Evolutionary conservation across 2,888 invertebrate genomes (phyloP), one percentile per base, ranked within the genome.

Genomic region (Strigamia transsilvanica): DNA sequence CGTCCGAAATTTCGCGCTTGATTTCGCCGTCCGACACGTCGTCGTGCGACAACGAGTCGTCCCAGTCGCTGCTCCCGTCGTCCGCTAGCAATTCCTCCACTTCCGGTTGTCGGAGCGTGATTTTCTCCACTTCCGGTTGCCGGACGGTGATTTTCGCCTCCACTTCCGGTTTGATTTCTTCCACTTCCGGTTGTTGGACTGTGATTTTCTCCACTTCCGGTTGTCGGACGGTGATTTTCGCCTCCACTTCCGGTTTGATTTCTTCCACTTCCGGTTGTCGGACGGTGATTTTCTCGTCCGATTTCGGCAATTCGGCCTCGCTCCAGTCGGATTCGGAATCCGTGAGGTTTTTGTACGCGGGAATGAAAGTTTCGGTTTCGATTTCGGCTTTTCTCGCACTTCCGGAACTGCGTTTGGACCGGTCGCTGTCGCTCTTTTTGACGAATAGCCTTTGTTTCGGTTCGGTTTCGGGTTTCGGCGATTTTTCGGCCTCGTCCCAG

Each of bases 271-370:
- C 21, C 78, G 7, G 15, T 61, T 2, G 7, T 61, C 18, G 9
- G 3, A 4, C 5, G 18, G 7, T 7, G 3, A n/a, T n/a, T n/a
- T n/a, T n/a, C n/a, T n/a, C n/a, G n/a, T n/a, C n/a, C n/a, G n/a
- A n/a, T n/a, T n/a, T n/a, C n/a, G n/a, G n/a, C n/a, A n/a, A n/a
- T n/a, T n/a, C n/a, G n/a, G 7, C 61, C 3, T 5, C 18, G 23
- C 61, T 61, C 61, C 61, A 61, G 10, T 61, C 61, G 61, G 61
- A 61, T 61, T 61, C 61, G 2, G 61, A 61, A 61, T 61, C 61
- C 6, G 61, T 61, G 2, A 61, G n/a, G 10, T 61, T 10, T 18
- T 61, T 61, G 10, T 61, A 61, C 2, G 18, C 18, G 3, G 61
- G n/a, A 21, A 61, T 61, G n/a, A 61, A 61, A 21, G 61, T 61